phyloP scores from a whole-genome alignment of 2,888 invertebrate species.

The Euproctis similis region DNA sequence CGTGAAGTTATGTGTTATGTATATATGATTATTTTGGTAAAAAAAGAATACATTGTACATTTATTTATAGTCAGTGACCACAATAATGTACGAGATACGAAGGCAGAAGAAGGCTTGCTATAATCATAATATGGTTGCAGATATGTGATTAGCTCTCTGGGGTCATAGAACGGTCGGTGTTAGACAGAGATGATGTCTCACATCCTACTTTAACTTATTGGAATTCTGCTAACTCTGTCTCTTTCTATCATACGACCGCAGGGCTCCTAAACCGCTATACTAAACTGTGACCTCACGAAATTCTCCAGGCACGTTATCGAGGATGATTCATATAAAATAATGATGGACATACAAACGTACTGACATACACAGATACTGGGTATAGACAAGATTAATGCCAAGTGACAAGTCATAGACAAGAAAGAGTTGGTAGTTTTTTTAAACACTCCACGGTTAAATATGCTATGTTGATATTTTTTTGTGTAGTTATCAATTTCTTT shows the following conservation, averaged over 20 bases:
- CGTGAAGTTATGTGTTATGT: too few relatives aligned
- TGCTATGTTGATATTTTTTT: constrained; percentile 47
- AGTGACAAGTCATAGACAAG: constrained; percentile 39
- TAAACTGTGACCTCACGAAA: constrained; percentile 76
- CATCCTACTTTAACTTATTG: constrained; percentile 35
- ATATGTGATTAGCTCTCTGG: constrained; percentile 72
- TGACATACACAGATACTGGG: constrained; percentile 57
- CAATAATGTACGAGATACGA: constrained; percentile 61
- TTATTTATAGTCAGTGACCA: constrained; percentile 71
- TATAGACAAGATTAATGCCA: constrained; percentile 60
- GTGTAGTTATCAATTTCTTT: constrained; percentile 40
- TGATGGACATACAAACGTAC: constrained; percentile 52
- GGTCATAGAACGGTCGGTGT: constrained; percentile 72
- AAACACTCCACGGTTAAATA: constrained; percentile 30
- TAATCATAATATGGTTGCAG: constrained; percentile 74
- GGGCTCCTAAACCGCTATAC: constrained; percentile 73
- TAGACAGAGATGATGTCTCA: constrained; percentile 53
- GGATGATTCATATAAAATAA: constrained; percentile 68
- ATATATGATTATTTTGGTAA: constrained; percentile 36
- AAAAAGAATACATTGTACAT: constrained; percentile 39
- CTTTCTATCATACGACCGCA: constrained; percentile 58
- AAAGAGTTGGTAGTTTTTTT: constrained; percentile 32
- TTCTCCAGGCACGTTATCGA: constrained; percentile 63
- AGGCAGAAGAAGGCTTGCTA: constrained; percentile 64
- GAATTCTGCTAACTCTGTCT: constrained; percentile 35